These are phyloP conservation scores for Dolichallabes microphthalmus DNA, from an alignment of 2,113 vertebrate genomes.

Conservation along the genomic window DNA sequence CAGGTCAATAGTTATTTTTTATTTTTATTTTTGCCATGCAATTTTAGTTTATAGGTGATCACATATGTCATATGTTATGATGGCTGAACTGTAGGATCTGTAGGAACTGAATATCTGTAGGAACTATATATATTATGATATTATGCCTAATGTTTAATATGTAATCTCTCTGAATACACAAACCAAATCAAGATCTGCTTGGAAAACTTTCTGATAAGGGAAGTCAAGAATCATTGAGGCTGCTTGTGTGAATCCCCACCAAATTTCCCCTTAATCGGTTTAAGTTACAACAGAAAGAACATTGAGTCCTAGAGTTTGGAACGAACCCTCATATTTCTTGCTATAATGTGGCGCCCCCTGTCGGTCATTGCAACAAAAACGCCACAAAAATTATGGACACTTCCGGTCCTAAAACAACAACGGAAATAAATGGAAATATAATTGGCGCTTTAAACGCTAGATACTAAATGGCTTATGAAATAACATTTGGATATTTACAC, in stretches of 20 bases:
- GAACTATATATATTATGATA: too few relatives aligned
- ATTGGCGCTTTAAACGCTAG: neutral
- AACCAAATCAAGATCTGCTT: neutral
- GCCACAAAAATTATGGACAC: neutral
- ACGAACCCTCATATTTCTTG: neutral
- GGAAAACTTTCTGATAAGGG: neutral
- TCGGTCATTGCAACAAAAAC: neutral
- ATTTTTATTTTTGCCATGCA: neutral
- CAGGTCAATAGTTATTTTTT: neutral
- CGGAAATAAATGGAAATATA: neutral
- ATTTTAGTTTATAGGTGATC: neutral
- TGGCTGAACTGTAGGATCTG: neutral
- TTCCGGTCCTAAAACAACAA: neutral
- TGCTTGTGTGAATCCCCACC: neutral
- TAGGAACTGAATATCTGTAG: too few relatives aligned
- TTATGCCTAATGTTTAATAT: too few relatives aligned
- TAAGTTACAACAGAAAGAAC: neutral
- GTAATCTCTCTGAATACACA: too few relatives aligned
- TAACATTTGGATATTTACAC: neutral
- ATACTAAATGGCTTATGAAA: neutral
- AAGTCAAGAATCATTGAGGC: neutral
- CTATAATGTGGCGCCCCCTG: neutral
- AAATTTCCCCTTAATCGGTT: neutral
- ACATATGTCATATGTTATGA: neutral
- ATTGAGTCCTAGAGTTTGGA: neutral